Conservation (phyloP, 2,113 vertebrate genomes). For the Manacus vitellinus region DNA sequence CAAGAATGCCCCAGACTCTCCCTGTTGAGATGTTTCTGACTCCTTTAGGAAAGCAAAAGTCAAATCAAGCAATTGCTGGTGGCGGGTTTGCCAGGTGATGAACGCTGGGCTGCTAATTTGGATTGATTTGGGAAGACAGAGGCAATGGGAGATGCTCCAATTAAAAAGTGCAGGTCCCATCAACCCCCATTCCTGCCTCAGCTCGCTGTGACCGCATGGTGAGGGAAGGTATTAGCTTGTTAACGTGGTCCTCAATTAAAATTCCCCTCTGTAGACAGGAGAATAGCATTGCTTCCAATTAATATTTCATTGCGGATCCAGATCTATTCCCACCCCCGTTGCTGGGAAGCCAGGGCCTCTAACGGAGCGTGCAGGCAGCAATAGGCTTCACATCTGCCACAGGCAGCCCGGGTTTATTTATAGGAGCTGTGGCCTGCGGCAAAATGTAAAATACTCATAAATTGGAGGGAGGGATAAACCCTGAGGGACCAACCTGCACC, state of each 20-base stretch:
- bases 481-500: neutral
- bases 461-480: neutral
- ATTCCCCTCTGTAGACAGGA: neutral
- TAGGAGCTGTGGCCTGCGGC: neutral
- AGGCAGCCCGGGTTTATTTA: constrained; percentile 11
- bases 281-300: neutral
- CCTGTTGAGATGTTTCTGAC: neutral
- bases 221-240: neutral
- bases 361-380: neutral
- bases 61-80: neutral
- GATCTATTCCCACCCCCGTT: neutral
- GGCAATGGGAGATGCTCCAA: neutral
- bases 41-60: neutral
- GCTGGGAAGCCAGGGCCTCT: neutral
- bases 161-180: neutral
- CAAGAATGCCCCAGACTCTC: neutral
- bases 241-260: constrained; percentile 16
- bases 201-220: rapidly evolving
- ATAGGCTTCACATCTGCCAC: constrained; percentile 30
- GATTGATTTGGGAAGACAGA: neutral
- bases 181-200: neutral
- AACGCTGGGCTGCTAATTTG: neutral
- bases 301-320: constrained; percentile 15
- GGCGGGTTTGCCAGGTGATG: neutral
- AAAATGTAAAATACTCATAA: constrained; percentile 20